Percentiles rank a stretch among this genome's conserved stretches.
Conservation (phyloP, 2,888 invertebrate species). For the Antheraea yamamai region DNA sequence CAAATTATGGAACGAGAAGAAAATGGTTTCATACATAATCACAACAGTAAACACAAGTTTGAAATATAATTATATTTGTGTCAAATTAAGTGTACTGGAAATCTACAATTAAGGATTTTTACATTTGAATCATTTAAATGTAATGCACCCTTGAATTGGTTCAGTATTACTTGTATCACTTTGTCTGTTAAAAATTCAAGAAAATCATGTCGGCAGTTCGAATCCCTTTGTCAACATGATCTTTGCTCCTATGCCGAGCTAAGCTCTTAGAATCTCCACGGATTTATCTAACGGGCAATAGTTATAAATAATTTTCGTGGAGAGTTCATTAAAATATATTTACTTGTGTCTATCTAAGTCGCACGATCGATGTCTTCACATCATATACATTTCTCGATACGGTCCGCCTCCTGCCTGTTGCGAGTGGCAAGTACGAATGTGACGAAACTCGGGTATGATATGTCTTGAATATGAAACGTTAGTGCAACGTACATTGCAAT, state of each 20-base stretch:
- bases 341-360: conserved; percentile 16
- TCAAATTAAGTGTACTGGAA: not conserved
- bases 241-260: too few species aligned
- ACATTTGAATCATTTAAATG: not conserved
- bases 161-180: not conserved
- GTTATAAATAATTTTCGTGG: not conserved
- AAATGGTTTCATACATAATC: not conserved
- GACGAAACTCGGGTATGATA: conserved; percentile 15
- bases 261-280: too few species aligned
- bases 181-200: not conserved
- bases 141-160: not conserved
- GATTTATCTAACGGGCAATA: too few species aligned
- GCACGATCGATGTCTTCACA: conserved; percentile 49
- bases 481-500: not conserved
- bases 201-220: too few species aligned
- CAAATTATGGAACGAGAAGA: not conserved
- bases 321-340: not conserved
- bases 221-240: too few species aligned
- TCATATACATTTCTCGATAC: conserved; percentile 47
- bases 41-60: not conserved
- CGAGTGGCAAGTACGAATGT: conserved; percentile 46
- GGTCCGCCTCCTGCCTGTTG: conserved; percentile 49
- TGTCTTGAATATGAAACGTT: conserved; percentile 8
- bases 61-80: not conserved
- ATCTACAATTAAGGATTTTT: not conserved